These are phyloP conservation scores for Cnemophilus loriae DNA, from an alignment of 2,113 vertebrate species.

Conservation along the genomic window DNA sequence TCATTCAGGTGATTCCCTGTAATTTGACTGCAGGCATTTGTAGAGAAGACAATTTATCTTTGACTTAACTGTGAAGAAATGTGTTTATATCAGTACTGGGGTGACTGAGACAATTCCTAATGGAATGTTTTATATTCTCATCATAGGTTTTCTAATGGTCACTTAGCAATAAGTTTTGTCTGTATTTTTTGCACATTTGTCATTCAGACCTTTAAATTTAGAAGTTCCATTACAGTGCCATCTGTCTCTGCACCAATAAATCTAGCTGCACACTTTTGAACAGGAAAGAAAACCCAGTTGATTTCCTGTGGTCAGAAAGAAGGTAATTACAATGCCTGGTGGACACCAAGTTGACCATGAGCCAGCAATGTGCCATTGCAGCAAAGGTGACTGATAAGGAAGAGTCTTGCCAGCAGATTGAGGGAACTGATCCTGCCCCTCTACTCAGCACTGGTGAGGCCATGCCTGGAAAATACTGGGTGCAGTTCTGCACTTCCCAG, in stretches of 20 bases:
- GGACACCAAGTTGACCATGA: not conserved
- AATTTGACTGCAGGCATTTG: not conserved
- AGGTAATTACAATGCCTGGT: not conserved
- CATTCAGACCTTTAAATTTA: slow-evolving; percentile 41
- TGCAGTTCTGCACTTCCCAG: not conserved
- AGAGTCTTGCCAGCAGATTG: not conserved
- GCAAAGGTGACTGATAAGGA: not conserved
- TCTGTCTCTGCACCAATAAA: not conserved
- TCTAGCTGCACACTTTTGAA: not conserved
- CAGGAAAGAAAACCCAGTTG: not conserved
- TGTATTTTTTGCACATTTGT: slow-evolving; percentile 24
- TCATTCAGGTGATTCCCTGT: not conserved
- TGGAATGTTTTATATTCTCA: not conserved
- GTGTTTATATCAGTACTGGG: not conserved
- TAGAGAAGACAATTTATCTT: not conserved
- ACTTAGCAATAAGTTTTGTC: slow-evolving; percentile 21
- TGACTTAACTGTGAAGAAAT: not conserved
- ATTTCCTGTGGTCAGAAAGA: not conserved
- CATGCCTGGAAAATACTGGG: not conserved
- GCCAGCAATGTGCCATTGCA: not conserved
- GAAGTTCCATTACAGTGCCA: not conserved
- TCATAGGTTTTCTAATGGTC: not conserved
- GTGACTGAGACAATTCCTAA: slow-evolving; percentile 3
- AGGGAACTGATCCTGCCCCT: not conserved
- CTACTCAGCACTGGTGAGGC: not conserved